Conservation (phyloP, 2,797 vertebrate genomes). For the Clangula hyemalis region DNA sequence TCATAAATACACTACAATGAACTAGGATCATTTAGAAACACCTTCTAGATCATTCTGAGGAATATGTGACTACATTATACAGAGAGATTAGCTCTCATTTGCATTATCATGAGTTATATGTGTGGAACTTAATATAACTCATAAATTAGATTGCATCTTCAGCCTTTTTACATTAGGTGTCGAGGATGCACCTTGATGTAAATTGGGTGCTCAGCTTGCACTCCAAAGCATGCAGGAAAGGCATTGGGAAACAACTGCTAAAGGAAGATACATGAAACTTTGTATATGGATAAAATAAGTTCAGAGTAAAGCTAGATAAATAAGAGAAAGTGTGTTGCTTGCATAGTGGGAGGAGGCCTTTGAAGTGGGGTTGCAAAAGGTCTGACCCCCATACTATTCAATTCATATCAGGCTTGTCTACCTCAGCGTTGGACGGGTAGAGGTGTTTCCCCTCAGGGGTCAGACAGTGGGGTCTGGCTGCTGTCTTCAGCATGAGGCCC, state of each 20-base stretch:
- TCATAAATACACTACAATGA: neutral
- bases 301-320: neutral
- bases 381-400: neutral
- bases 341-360: neutral
- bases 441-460: neutral
- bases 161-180: neutral
- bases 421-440: neutral
- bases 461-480: neutral
- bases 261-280: neutral
- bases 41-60: neutral
- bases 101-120: neutral
- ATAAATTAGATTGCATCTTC: neutral
- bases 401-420: neutral
- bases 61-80: neutral
- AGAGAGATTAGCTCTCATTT: neutral
- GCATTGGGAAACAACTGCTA: neutral
- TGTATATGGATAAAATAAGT: neutral
- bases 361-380: neutral
- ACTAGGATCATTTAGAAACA: neutral
- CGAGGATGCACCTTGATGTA: neutral
- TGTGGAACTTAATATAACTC: neutral
- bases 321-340: neutral
- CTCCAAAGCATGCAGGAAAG: neutral
- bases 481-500: neutral
- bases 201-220: neutral